Evolutionary conservation across 1,140 invertebrate genomes (phyloP).

Genomic region (Chrysomallon squamiferum): DNA sequence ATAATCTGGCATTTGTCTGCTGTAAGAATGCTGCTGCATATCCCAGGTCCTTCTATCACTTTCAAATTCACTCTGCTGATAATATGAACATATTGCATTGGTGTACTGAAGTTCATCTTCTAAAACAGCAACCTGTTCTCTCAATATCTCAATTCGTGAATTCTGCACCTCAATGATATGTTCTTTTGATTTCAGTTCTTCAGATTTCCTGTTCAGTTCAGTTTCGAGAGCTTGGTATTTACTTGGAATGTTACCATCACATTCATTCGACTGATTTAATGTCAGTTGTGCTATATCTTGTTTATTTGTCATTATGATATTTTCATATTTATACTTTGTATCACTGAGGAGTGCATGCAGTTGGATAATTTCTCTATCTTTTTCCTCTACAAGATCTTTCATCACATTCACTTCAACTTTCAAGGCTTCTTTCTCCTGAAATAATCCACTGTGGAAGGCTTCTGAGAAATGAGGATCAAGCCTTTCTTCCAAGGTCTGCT

Average conservation of each 20-base stretch:
- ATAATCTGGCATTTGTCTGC: too few relatives aligned
- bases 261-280: neutral
- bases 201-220: neutral
- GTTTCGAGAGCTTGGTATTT: neutral
- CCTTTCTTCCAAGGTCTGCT: too few relatives aligned
- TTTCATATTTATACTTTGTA: slow-evolving; percentile 21
- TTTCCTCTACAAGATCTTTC: slow-evolving; percentile 25
- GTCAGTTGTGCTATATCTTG: slow-evolving; percentile 1
- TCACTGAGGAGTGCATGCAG: slow-evolving; percentile 29
- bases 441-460: too few relatives aligned
- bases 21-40: too few relatives aligned
- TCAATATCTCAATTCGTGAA: neutral
- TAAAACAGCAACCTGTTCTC: neutral
- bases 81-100: too few relatives aligned
- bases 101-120: neutral
- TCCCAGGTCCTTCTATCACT: too few relatives aligned
- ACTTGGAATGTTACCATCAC: neutral
- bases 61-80: too few relatives aligned
- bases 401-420: slow-evolving; percentile 20
- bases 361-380: slow-evolving; percentile 27
- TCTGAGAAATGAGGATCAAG: too few relatives aligned
- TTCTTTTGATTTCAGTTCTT: neutral
- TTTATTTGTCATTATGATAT: slow-evolving; percentile 7
- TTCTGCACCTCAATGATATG: neutral
- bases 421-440: slow-evolving; percentile 18